Evolutionary conservation across 2,797 vertebrate species (phyloP).

Genomic region (Betta splendens): DNA sequence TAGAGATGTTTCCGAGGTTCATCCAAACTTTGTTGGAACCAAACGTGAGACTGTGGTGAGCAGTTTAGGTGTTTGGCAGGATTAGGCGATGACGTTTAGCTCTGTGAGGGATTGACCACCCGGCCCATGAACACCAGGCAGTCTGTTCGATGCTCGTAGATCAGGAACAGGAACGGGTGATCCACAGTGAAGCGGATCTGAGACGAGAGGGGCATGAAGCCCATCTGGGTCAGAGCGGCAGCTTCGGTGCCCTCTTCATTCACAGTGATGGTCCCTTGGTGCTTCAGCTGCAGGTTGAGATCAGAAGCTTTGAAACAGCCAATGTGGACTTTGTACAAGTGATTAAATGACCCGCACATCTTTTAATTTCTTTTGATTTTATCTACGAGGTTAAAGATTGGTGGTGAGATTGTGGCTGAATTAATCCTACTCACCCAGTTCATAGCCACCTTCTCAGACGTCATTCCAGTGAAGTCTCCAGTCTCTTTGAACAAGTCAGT

Average conservation of each 20-base stretch:
- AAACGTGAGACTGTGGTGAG: conserved; percentile 3
- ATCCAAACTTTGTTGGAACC: conserved; percentile 1
- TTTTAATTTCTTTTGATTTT: not conserved
- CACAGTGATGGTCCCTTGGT: conserved; percentile 95
- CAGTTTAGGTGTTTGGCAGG: conserved; percentile 3
- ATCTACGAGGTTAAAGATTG: not conserved
- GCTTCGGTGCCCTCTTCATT: conserved; percentile 97
- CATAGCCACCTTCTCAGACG: conserved; percentile 85
- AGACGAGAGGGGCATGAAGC: conserved; percentile 95
- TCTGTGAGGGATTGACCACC: conserved; percentile 87
- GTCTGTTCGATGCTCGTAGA: conserved; percentile 94
- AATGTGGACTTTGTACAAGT: not conserved
- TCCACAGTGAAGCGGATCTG: conserved; percentile 90
- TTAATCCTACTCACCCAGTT: conserved; percentile 84
- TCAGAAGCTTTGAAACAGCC: conserved; percentile 15
- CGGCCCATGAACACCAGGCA: conserved; percentile 95
- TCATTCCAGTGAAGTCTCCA: conserved; percentile 89
- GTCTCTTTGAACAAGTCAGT: conserved; percentile 84
- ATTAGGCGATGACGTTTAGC: conserved; percentile 53
- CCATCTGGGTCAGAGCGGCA: conserved; percentile 88
- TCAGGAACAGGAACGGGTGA: conserved; percentile 93
- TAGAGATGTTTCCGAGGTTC: conserved; percentile 5
- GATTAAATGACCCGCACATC: not conserved
- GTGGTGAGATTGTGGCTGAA: not conserved
- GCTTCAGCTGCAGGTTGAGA: conserved; percentile 85